Base-by-base conservation (phyloP, 1,140 invertebrate genomes). In the Drosophila serrata region DNA sequence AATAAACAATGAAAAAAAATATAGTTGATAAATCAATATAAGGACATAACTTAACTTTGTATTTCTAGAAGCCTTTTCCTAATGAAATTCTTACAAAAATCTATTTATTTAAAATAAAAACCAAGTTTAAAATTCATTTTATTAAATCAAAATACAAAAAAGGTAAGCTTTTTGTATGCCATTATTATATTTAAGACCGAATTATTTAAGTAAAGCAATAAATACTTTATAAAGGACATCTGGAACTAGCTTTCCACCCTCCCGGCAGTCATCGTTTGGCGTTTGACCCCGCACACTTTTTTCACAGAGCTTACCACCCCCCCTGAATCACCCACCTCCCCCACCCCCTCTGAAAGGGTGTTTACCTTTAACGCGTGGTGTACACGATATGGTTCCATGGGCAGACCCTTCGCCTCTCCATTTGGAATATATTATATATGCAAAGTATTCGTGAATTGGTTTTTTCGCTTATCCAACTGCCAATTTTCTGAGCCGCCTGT, bases 391-490 rank as follows among this genome's bases (percentile, higher is more conserved):
- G 42, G 49, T 59, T 74, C 85, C 77, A 74, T 78, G 85, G 84
- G 77, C 85, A 81, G 78, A 75, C 75, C 69, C 60, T 70, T 65
- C 72, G 65, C 81, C 91, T 75, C 79, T 74, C 29, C 13, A n/a
- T 9, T 19, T 6, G 9, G 82, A 88, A 91, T 91, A 91, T 84
- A 91, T 92, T 78, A 87, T 85, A 87, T 90, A 92, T 84, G 90
- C 90, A 90, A 91, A 92, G 82, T 92, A 90, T 90, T 92, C 90
- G 77, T 90, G 90, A 92, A 92, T 92, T 91, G 90, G 90, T 91
- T 92, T 92, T 86, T 92, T 92, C 82, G 90, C 80, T 91, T 90
- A 91, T 91, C 90, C 90, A 91, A 87, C 79, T 91, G 85, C 90
- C 90, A 92, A 92, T 91, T 92, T 91, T 91, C 85, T 90, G 88